Conservation (phyloP, 2,113 vertebrate genomes). For the human region DNA sequence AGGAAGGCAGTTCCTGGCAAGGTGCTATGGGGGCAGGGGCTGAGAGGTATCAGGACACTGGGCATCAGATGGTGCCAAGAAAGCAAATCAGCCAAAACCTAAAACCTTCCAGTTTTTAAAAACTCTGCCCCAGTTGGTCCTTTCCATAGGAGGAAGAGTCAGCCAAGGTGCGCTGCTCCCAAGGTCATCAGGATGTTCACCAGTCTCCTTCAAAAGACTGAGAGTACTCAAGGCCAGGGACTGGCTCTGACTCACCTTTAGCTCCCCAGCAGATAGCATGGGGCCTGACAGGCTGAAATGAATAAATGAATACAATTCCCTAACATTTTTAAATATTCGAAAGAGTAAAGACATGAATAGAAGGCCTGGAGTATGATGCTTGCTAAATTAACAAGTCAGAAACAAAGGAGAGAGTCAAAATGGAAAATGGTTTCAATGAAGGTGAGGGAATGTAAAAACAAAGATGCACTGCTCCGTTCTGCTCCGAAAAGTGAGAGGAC, state of each 20-base stretch:
- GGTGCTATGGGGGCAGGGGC: not conserved
- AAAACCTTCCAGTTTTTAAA: not conserved
- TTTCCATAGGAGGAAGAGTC: not conserved
- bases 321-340: not conserved
- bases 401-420: not conserved
- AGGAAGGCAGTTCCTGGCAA: not conserved
- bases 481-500: not conserved
- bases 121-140: not conserved
- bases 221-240: not conserved
- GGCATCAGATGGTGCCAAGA: not conserved
- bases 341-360: not conserved
- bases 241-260: not conserved
- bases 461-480: not conserved
- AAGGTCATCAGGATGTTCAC: not conserved
- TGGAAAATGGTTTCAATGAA: not conserved
- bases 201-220: not conserved
- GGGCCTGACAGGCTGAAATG: not conserved
- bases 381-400: not conserved
- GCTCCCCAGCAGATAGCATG: not conserved
- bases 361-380: not conserved
- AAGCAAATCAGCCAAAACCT: not conserved
- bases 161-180: not conserved
- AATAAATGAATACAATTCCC: not conserved
- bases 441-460: not conserved
- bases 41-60: not conserved